These are phyloP conservation scores for Pandemis corylana DNA, from an alignment of 2,888 invertebrate species.

Conservation along the genomic window DNA sequence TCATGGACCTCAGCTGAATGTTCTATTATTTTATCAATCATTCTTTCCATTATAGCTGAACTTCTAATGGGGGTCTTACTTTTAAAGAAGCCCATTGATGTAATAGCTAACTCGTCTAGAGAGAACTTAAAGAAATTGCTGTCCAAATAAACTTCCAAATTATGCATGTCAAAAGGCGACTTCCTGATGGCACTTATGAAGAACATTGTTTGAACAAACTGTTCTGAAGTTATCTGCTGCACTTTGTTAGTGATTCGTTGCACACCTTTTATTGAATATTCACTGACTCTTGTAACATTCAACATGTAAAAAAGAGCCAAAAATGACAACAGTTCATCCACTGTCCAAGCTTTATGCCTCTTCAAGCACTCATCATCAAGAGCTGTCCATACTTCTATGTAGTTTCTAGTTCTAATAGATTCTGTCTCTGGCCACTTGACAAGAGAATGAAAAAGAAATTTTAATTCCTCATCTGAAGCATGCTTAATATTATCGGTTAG, in stretches of 20 bases:
- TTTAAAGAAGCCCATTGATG: conserved; percentile 92
- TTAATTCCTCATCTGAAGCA: conserved; percentile 85
- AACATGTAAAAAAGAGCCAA: conserved; percentile 87
- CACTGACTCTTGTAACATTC: conserved; percentile 80
- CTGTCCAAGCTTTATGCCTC: conserved; percentile 76
- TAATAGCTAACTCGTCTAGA: conserved; percentile 88
- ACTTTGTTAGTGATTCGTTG: conserved; percentile 84
- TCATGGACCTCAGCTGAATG: conserved; percentile 85
- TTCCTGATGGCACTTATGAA: conserved; percentile 86
- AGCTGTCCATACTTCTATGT: conserved; percentile 87
- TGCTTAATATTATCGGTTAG: conserved; percentile 81
- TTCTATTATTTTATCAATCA: conserved; percentile 81
- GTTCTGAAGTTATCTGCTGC: conserved; percentile 83
- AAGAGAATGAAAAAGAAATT: conserved; percentile 80
- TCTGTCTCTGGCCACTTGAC: conserved; percentile 80
- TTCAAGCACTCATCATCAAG: conserved; percentile 87
- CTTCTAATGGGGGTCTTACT: conserved; percentile 87
- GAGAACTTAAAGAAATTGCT: conserved; percentile 82
- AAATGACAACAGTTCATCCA: conserved; percentile 83
- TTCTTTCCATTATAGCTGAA: conserved; percentile 72
- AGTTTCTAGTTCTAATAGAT: conserved; percentile 84
- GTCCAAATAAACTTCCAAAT: conserved; percentile 86
- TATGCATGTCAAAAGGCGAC: conserved; percentile 85
- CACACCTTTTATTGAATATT: conserved; percentile 83
- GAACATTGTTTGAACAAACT: conserved; percentile 89